phyloP scores from a whole-genome alignment of 2,888 invertebrate species.

The Sminthurides aquaticus region DNA sequence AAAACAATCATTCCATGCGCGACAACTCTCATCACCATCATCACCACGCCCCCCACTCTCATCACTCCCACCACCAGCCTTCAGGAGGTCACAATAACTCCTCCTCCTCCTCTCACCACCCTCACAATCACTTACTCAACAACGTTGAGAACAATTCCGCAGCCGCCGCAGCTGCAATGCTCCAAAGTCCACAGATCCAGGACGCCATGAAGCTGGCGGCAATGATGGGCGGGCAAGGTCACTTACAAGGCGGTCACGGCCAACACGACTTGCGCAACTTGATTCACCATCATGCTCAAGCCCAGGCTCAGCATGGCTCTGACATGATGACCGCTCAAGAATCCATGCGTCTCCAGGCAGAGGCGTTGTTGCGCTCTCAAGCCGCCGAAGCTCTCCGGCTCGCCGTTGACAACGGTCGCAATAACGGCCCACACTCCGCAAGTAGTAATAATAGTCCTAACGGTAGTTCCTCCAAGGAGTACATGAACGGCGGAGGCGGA shows the following conservation, averaged over 20 bases:
- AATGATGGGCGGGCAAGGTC: conserved; percentile 33
- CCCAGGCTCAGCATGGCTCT: conserved; percentile 44
- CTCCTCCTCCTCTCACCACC: conserved; percentile 8
- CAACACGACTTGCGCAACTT: conserved; percentile 38
- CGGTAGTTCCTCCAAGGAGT: conserved; percentile 17
- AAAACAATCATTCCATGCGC: conserved; percentile 16
- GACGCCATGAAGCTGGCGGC: conserved; percentile 43
- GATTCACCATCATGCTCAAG: conserved; percentile 38
- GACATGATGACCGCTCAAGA: conserved; percentile 67
- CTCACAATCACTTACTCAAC: no score
- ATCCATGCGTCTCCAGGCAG: conserved; percentile 48
- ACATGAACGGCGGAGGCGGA: conserved; percentile 28
- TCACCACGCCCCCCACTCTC: no score
- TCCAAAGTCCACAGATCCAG: conserved; percentile 37
- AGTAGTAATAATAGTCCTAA: conserved; percentile 25
- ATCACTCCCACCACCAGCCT: conserved; percentile 21
- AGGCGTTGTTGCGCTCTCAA: conserved; percentile 64
- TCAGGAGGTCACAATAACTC: conserved; percentile 11
- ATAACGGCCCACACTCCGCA: conserved; percentile 23
- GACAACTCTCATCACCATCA: conserved; percentile 24
- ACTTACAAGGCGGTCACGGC: conserved; percentile 16
- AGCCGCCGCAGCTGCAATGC: conserved; percentile 27
- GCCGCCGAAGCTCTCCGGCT: conserved; percentile 76
- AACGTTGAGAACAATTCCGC: conserved; percentile 10
- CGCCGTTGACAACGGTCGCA: conserved; percentile 62